Percentiles rank a stretch among this genome's conserved stretches.
Evolutionary conservation across 2,113 vertebrate genomes (phyloP).

Genomic region (Macaca fascicularis): DNA sequence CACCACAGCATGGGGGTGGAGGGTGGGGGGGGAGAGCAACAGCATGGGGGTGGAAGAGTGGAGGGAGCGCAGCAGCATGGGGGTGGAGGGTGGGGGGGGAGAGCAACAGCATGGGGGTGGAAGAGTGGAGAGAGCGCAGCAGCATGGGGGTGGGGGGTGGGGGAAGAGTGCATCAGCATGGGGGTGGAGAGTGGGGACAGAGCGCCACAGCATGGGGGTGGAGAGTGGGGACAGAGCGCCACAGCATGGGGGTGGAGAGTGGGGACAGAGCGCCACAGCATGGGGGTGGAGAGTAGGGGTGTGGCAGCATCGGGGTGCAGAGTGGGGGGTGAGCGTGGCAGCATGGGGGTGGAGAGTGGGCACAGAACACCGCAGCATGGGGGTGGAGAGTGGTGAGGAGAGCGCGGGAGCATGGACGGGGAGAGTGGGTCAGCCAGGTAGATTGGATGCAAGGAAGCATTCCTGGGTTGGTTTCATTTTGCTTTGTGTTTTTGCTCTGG

Average conservation of each 20-base stretch:
- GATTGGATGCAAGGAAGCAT: too few species aligned
- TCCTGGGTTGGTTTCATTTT: background rate
- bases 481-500: too few species aligned
- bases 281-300: background rate
- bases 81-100: too few species aligned
- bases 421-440: background rate
- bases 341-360: background rate
- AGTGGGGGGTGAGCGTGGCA: background rate
- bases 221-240: rapidly evolving
- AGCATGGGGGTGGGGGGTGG: background rate
- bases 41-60: background rate
- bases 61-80: too few species aligned
- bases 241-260: background rate
- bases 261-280: rapidly evolving
- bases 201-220: too few species aligned
- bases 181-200: background rate
- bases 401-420: too few species aligned
- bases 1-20: too few species aligned
- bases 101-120: too few species aligned
- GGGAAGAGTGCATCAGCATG: rapidly evolving
- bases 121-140: too few species aligned
- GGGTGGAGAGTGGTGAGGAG: background rate
- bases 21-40: too few species aligned
- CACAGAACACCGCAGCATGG: rapidly evolving
- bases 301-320: rapidly evolving